Evolutionary conservation across 1,140 invertebrate genomes (phyloP), one percentile per base, ranked within the genome.

Genomic region (Eubasilissa regina): DNA sequence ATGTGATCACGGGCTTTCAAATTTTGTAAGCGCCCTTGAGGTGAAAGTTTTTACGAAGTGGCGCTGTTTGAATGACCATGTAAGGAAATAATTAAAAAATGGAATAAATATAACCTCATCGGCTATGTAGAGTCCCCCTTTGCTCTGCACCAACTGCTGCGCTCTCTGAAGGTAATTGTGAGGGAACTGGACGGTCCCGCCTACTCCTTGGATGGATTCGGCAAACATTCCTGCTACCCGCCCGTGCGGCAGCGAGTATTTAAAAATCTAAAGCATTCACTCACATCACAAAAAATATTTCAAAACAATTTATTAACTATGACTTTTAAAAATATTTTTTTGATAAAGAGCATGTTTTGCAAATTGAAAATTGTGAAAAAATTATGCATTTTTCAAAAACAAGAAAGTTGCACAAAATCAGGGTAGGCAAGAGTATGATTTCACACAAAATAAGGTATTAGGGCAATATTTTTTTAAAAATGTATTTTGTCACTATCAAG

Each of bases 131-230:
- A 99, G 74, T 11, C 97, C 98, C 35, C 97, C 97, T 84, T 94
- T 90, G 44, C 92, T 89, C 64, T 93, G 92, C 0, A 99, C 91
- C 35, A 95, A 84, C n/a, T 96, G 92, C 84, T 94, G 94, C 0
- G 96, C 96, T 83, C 92, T 92, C 84, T 95, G 95, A 0, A 99
- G 84, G 85, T 95, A 99, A 6, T 93, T 93, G 84, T 94, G 95
- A 0, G 98, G 97, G 86, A 93, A 99, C 86, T 99, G 98, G 0
- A 99, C 94, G 0, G 93, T 0, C 93, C 90, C 12, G 97, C 96
- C 97, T 21, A 97, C 93, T 44, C 98, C 97, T 89, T 98, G 97
- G 83, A 99, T 98, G 4, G 96, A 96, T 88, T 99, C 98, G 0
- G 95, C 96, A 86, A 99, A 95, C 84, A 99, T 94, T 13, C 92